A percentile compares a stretch with the other conserved stretches of the same genome.
Conservation (phyloP, 2,888 invertebrate species). For the Uloborus plumipes region DNA sequence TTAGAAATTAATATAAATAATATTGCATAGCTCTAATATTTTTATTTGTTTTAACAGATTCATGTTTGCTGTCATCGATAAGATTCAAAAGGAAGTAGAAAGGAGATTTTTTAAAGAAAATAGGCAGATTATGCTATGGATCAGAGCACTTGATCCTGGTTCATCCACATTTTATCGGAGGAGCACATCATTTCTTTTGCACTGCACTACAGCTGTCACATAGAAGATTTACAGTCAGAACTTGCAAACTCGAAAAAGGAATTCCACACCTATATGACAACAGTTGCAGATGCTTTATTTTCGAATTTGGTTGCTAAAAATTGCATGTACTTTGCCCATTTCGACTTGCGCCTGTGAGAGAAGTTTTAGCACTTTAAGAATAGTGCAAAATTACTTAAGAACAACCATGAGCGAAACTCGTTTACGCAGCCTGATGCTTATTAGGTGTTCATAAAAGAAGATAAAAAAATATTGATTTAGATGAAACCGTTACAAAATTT, state of each 20-base stretch:
- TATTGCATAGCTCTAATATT: neutral
- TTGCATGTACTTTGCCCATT: neutral
- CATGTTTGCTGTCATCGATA: slow-evolving; percentile 3
- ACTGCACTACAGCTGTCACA: neutral
- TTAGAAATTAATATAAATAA: too few species aligned
- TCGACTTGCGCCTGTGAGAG: slow-evolving; percentile 7
- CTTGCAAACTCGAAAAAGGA: neutral
- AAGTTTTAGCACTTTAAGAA: slow-evolving; percentile 16
- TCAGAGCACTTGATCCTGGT: neutral
- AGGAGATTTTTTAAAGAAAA: neutral
- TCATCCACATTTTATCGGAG: neutral
- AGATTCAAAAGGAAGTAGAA: neutral
- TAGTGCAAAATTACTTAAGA: slow-evolving; percentile 16
- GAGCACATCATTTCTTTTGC: neutral
- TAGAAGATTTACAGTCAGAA: neutral
- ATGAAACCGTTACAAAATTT: too few species aligned
- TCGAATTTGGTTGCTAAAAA: neutral
- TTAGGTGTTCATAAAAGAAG: neutral
- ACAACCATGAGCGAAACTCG: neutral
- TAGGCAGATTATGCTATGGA: neutral
- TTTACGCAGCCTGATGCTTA: neutral
- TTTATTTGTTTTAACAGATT: neutral
- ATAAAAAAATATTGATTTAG: neutral
- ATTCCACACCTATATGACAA: neutral
- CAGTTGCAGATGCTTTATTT: neutral